Conservation (phyloP, 2,113 vertebrate genomes). For the Hemiprocne comata region DNA sequence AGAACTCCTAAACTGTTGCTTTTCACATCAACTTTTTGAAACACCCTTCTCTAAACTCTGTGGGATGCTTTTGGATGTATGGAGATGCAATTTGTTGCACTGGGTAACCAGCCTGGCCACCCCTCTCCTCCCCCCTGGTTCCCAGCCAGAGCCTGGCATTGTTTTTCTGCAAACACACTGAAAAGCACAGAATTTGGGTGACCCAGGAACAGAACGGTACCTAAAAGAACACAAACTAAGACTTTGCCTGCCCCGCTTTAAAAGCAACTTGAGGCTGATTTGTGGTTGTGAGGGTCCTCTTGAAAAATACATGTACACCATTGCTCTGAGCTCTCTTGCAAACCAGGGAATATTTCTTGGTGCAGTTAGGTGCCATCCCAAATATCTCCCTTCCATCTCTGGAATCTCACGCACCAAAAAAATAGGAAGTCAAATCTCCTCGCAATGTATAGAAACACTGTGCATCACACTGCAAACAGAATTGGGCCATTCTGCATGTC, state of each 20-base stretch:
- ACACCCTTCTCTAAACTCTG: not conserved
- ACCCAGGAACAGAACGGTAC: not conserved
- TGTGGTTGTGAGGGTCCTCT: not conserved
- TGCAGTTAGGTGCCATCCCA: not conserved
- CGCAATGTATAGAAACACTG: not conserved
- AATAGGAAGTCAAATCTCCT: not conserved
- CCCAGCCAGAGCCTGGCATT: not conserved
- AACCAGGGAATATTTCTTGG: not conserved
- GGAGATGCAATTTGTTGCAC: not conserved
- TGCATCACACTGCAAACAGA: constrained; percentile 1
- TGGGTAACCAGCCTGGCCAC: not conserved
- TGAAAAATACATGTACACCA: not conserved
- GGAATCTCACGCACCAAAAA: not conserved
- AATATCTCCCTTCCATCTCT: not conserved
- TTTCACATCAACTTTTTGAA: not conserved
- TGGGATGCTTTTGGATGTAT: not conserved
- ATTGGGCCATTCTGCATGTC: not conserved
- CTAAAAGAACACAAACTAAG: not conserved
- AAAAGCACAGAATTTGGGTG: not conserved
- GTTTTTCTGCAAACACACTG: not conserved
- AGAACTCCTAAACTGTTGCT: not conserved
- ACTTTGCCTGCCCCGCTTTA: not conserved
- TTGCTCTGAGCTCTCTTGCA: not conserved
- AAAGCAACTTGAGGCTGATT: not conserved
- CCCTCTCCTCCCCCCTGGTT: fast-evolving